Evolutionary conservation across 2,113 vertebrate genomes (phyloP).

Genomic region (Lagopus leucura): DNA sequence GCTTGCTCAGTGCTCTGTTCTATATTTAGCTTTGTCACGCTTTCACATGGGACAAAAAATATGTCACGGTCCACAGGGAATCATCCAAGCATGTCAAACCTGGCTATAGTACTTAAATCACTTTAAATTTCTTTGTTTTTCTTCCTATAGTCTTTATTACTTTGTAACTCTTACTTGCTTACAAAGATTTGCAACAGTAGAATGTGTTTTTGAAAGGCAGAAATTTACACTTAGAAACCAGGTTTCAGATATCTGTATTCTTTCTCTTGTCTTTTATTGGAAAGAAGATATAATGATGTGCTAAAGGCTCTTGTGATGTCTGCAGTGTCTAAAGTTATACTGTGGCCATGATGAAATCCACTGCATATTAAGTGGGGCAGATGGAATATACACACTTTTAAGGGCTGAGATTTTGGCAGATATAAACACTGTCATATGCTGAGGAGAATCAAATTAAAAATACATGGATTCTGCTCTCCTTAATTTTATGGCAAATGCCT

Average conservation of each 20-base stretch:
- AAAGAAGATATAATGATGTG: conserved; percentile 25
- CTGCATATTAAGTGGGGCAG: background rate
- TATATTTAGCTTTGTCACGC: conserved; percentile 52
- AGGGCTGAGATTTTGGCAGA: background rate
- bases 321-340: background rate
- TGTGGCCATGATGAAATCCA: background rate
- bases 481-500: background rate
- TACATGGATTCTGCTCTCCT: background rate
- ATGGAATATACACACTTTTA: background rate
- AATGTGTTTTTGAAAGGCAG: conserved; percentile 22
- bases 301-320: conserved; percentile 13
- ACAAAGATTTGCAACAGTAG: conserved; percentile 22
- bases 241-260: conserved; percentile 29
- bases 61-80: background rate
- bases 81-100: conserved; percentile 39
- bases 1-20: background rate
- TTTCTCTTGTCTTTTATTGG: conserved; percentile 13
- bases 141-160: background rate
- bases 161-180: conserved; percentile 11
- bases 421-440: background rate
- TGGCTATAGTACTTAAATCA: conserved; percentile 4
- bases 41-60: conserved; percentile 32
- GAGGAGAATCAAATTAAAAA: background rate
- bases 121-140: conserved; percentile 47
- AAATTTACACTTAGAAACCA: background rate